A percentile compares a stretch with the other conserved stretches of the same genome.
These are phyloP conservation scores for Panthera uncia DNA, from an alignment of 2,113 vertebrate species.

Conservation along the genomic window DNA sequence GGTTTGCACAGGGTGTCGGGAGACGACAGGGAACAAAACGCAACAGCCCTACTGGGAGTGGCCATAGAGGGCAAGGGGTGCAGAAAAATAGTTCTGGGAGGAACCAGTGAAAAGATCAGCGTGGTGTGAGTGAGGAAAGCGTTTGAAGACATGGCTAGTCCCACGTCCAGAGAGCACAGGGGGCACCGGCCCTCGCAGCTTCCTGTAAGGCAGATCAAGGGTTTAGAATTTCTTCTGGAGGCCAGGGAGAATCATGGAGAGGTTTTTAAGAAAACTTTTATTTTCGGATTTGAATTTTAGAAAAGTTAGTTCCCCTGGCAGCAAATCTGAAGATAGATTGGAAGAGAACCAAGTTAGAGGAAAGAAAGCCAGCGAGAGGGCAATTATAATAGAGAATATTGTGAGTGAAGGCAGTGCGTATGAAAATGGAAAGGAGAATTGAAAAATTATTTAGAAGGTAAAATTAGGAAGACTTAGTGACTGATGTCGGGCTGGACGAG, in stretches of 20 bases:
- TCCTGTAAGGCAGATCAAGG: not conserved
- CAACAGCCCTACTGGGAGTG: not conserved
- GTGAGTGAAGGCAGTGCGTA: not conserved
- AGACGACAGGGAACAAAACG: not conserved
- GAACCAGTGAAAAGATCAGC: not conserved
- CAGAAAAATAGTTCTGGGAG: not conserved
- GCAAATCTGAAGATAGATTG: not conserved
- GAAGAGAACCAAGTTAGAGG: not conserved
- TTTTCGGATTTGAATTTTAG: slow-evolving; percentile 39
- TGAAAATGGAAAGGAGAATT: not conserved
- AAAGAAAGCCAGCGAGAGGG: not conserved
- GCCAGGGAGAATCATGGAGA: not conserved
- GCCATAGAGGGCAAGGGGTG: not conserved
- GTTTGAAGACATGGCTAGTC: not conserved
- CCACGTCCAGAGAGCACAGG: not conserved
- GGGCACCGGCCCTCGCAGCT: not conserved
- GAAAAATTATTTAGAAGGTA: slow-evolving; percentile 10
- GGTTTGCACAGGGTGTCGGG: not conserved
- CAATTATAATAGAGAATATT: not conserved
- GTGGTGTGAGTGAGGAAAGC: not conserved
- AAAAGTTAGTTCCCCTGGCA: not conserved
- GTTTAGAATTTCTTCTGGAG: not conserved
- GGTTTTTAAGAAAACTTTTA: slow-evolving; percentile 26
- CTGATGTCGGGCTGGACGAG: not conserved
- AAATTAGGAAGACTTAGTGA: not conserved